Evolutionary conservation across 2,113 vertebrate genomes (phyloP), one percentile per base, ranked within the genome.

Genomic region (Rhinoderma darwinii): DNA sequence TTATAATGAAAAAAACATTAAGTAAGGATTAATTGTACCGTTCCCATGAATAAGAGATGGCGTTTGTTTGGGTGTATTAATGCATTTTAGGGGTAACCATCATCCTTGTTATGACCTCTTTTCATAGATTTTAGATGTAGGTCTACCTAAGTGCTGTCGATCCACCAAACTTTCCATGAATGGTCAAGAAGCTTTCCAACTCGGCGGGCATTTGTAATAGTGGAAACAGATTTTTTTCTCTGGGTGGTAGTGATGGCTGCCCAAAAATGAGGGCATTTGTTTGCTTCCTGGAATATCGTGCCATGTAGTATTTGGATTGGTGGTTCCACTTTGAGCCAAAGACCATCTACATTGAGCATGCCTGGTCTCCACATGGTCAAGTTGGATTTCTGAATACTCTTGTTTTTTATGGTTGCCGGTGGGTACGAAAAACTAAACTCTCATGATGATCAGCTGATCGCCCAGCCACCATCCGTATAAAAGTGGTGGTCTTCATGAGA

Each of bases 1-100:
- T 81, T 81, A 27, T 47, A 79, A 66, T 32, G 79, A 73, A 81
- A 51, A 44, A 86, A 37, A 75, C 22, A 75, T 75, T 75, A 75
- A 5, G 39, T 47, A 11, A 27, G 4, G 12, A 75, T 75, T 44
- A 75, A 75, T 44, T 27, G 39, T 25, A 14, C 73, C 14, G 35
- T 47, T 75, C 25, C 25, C 0, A 44, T 25, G n/a, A 47, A 17
- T 47, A 44, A 75, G 6, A 41, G 68, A 72, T 72, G 68, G 20
- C 20, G 4, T 41, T 72, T 35, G 37, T 4, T 72, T 72, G 39
- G 68, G 20, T 39, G 4, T 72, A 7, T 72, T 72, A 25, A 39
- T 41, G 68, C 35, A 41, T 35, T 70, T 18, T 37, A 70, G 17
- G 32, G 2, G 27, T 17, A 22, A 37, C 66, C 37, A 37, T 70